These are phyloP conservation scores for Romanogobio albipinnatus DNA, from an alignment of 2,113 vertebrate genomes.

Conservation along the genomic window DNA sequence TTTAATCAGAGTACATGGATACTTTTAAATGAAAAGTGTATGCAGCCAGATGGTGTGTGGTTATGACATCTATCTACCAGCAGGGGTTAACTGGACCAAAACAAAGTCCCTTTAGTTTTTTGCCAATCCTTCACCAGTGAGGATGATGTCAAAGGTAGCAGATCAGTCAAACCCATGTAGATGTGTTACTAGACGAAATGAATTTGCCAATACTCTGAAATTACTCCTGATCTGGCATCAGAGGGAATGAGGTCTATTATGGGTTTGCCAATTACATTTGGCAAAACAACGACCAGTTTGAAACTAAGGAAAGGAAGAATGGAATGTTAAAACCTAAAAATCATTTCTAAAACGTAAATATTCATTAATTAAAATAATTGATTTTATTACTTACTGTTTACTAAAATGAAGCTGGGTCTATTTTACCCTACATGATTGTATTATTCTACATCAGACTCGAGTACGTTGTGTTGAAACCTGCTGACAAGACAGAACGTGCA, in stretches of 20 bases:
- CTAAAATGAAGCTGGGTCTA: not conserved
- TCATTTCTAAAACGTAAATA: not conserved
- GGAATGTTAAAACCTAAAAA: not conserved
- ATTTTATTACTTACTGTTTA: not conserved
- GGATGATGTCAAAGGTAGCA: not conserved
- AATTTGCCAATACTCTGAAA: not conserved
- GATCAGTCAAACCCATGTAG: not conserved
- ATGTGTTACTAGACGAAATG: not conserved
- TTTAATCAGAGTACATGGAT: not conserved
- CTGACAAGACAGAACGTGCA: too few relatives aligned
- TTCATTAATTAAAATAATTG: not conserved
- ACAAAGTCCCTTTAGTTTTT: not conserved
- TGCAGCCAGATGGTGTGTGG: not conserved
- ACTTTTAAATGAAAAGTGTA: not conserved
- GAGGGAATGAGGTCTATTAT: not conserved
- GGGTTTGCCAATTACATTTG: not conserved
- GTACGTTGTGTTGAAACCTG: too few relatives aligned
- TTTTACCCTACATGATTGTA: not conserved
- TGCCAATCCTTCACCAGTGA: not conserved
- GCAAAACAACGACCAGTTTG: not conserved
- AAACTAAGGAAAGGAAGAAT: not conserved
- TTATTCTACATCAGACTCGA: not conserved
- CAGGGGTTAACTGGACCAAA: not conserved
- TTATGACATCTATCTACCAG: slow-evolving; percentile 4
- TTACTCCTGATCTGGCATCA: not conserved